These are phyloP conservation scores for Pocillopora damicornis DNA, from an alignment of 64 coral and sea anemone species.

Conservation along the genomic window DNA sequence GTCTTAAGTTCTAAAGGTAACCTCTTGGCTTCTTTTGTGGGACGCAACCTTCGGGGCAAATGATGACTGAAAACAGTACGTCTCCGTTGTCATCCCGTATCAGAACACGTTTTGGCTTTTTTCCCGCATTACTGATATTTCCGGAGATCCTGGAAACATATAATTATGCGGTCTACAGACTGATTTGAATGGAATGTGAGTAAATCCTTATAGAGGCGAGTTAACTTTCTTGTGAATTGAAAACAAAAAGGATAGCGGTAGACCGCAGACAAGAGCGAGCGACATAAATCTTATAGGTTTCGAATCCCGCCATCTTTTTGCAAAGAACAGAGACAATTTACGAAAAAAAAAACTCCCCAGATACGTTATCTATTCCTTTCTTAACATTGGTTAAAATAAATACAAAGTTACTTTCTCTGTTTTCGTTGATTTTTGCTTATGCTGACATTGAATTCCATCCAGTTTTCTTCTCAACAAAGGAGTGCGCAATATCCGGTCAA, in stretches of 20 bases:
- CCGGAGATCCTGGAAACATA: neutral
- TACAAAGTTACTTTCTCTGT: too few relatives aligned
- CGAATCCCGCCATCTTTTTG: neutral
- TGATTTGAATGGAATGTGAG: slow-evolving; percentile 14
- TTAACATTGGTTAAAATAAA: too few relatives aligned
- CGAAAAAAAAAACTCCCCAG: too few relatives aligned
- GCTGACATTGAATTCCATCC: too few relatives aligned
- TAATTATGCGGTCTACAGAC: slow-evolving; percentile 4
- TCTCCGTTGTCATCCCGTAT: neutral
- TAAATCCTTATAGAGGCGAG: neutral
- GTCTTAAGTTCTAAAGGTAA: too few relatives aligned
- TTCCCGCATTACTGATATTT: neutral
- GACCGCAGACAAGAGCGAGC: slow-evolving; percentile 14
- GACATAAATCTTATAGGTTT: neutral
- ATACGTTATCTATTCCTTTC: too few relatives aligned
- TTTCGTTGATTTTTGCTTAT: too few relatives aligned
- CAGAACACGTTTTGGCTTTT: neutral
- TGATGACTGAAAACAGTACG: neutral
- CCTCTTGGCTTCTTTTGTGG: too few relatives aligned
- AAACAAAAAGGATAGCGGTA: neutral
- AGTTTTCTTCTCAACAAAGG: too few relatives aligned
- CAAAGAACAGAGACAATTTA: too few relatives aligned
- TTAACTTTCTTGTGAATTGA: neutral
- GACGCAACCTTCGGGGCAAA: neutral
- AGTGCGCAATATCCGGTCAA: too few relatives aligned